Conservation (phyloP, 2,113 vertebrate genomes). For the Lanius collurio region DNA sequence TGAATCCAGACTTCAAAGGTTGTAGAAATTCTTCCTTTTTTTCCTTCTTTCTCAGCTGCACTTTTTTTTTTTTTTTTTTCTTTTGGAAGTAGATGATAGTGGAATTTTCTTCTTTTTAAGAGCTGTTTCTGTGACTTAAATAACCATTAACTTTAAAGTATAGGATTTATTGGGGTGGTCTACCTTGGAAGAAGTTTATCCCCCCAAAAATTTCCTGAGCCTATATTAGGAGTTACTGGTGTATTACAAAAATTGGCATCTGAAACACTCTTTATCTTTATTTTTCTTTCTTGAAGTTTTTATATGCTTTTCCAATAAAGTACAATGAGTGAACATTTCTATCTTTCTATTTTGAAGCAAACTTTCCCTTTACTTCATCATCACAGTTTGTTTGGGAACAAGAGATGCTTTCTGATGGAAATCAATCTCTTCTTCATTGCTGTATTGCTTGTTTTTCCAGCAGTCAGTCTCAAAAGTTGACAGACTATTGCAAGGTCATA, state of each 20-base stretch:
- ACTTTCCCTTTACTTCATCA: not conserved
- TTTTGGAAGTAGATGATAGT: not conserved
- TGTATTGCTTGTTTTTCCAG: not conserved
- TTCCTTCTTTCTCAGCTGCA: not conserved
- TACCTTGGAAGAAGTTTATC: not conserved
- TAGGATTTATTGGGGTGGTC: not conserved
- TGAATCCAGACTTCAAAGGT: not conserved
- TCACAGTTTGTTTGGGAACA: not conserved
- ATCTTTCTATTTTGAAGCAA: not conserved
- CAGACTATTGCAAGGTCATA: not conserved
- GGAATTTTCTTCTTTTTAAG: not conserved
- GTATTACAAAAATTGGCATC: not conserved
- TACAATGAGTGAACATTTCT: not conserved
- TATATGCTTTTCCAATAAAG: not conserved
- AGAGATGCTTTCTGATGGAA: not conserved
- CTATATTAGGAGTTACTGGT: not conserved
- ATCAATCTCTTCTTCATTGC: not conserved
- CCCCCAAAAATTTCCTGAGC: not conserved
- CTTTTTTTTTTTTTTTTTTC: not conserved
- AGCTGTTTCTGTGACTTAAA: not conserved
- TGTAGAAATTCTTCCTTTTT: not conserved
- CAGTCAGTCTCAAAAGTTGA: not conserved
- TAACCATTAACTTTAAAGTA: not conserved
- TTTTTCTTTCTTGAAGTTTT: not conserved
- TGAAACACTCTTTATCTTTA: not conserved